Conservation (phyloP, 2,797 vertebrate genomes). For the Thamnophis elegans region DNA sequence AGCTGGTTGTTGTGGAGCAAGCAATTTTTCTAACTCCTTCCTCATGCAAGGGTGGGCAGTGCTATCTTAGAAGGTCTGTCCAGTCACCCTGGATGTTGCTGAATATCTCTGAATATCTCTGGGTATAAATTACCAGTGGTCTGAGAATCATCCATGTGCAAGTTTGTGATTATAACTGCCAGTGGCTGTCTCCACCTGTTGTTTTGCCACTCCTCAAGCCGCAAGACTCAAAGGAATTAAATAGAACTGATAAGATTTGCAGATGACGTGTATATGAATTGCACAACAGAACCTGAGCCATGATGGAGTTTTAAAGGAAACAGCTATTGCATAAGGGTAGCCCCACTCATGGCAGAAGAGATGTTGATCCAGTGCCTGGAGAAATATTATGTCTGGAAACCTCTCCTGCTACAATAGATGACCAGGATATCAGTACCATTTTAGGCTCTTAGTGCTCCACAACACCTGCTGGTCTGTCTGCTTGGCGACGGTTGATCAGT, state of each 20-base stretch:
- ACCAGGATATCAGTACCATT: not conserved
- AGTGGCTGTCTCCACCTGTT: not conserved
- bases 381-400: not conserved
- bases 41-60: not conserved
- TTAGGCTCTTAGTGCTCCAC: not conserved
- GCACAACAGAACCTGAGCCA: not conserved
- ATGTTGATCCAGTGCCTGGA: not conserved
- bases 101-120: not conserved
- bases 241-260: not conserved
- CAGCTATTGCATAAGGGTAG: not conserved
- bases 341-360: not conserved
- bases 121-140: not conserved
- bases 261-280: not conserved
- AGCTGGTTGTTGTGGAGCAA: not conserved
- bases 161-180: not conserved
- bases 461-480: not conserved
- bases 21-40: not conserved
- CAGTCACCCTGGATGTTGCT: not conserved
- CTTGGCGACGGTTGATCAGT: not conserved
- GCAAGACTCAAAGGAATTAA: not conserved
- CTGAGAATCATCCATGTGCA: not conserved
- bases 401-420: not conserved
- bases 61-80: not conserved
- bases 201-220: not conserved
- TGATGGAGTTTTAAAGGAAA: not conserved